Base-by-base conservation (phyloP, 2,113 vertebrate genomes). In the Silurus meridionalis region DNA sequence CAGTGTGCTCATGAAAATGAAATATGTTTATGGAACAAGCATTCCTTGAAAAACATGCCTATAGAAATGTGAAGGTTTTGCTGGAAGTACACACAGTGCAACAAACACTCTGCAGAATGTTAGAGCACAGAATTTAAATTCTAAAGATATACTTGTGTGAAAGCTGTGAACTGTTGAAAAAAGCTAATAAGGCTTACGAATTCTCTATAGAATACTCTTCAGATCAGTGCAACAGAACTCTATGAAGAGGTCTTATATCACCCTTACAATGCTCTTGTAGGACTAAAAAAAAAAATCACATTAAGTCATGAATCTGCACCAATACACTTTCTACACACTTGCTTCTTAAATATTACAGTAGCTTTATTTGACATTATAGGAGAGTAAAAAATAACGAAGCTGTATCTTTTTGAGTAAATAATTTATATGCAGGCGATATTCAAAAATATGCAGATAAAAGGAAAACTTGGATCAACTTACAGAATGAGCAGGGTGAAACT, bases 1-100 rank as follows among this genome's bases (percentile, higher is more conserved):
- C 80, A 58, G 50, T 89, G 25, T 85, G 90, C 89, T 83, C 88
- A 91, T 83, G 80, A 53, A 86, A 89, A 85, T 88, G 85, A 84
- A 87, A 17, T 48, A 37, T 15, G 69, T 48, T 72, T 48, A 48
- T 72, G 37, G 37, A 48, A 75, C 48, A 75, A 75, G 48, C 48
- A 75, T 75, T 75, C 72, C 19, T 52, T 9, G 53, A n/a, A 10
- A 75, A 52, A 53, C 14, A 6, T n/a, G 72, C 53, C 72, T n/a
- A 52, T 2, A 6, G 21, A 75, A 75, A 75, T n/a, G 53, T 75
- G 19, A 52, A 75, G 72, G 2, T 8, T 13, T 21, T 13, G 21
- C 72, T 75, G 48, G 21, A 75, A 75, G n/a, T 25, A 55, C 69
- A 21, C 52, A 55, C 72, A 53, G 8, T n/a, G 53, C 21, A 52